These are phyloP conservation scores for Euphysa ruthae DNA, from an alignment of 30 jellyfish, hydroid and myxozoan species.

Conservation along the genomic window DNA sequence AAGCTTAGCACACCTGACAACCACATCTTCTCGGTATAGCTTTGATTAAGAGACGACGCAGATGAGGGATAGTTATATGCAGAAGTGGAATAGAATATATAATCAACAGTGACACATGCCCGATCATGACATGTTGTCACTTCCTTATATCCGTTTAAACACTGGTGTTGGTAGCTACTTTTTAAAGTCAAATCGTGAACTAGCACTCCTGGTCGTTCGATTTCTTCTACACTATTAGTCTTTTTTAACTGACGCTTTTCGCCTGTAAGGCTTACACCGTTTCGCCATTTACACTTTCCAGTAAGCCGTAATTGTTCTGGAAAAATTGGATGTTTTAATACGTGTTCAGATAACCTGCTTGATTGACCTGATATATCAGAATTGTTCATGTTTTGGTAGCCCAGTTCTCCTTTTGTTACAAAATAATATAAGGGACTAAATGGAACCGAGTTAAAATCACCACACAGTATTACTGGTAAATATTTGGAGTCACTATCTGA, in stretches of 20 bases:
- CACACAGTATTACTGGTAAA: conserved; percentile 65
- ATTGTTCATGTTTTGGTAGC: conserved; percentile 41
- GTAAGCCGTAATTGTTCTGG: conserved; percentile 49
- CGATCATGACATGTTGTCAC: conserved; percentile 65
- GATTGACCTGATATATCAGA: conserved; percentile 66
- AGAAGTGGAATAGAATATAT: conserved; percentile 56
- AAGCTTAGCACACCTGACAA: conserved; percentile 48
- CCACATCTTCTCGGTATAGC: conserved; percentile 11
- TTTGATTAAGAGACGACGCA: not conserved
- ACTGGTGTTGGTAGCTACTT: conserved; percentile 49
- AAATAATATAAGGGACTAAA: conserved; percentile 60
- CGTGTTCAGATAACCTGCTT: not conserved
- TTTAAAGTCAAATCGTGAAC: conserved; percentile 50
- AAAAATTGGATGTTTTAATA: conserved; percentile 5
- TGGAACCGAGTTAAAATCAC: conserved; percentile 81
- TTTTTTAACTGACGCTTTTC: too few relatives aligned
- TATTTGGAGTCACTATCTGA: conserved; percentile 6
- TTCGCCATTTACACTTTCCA: conserved; percentile 46
- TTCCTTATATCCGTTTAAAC: conserved; percentile 36
- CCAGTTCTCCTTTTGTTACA: conserved; percentile 41
- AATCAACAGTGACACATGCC: conserved; percentile 74
- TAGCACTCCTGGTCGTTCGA: conserved; percentile 61
- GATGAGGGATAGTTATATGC: not conserved
- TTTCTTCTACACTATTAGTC: not conserved
- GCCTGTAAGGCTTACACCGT: not conserved